Evolutionary conservation across 2,888 invertebrate genomes (phyloP).

Genomic region (Xestia rhomboidea): DNA sequence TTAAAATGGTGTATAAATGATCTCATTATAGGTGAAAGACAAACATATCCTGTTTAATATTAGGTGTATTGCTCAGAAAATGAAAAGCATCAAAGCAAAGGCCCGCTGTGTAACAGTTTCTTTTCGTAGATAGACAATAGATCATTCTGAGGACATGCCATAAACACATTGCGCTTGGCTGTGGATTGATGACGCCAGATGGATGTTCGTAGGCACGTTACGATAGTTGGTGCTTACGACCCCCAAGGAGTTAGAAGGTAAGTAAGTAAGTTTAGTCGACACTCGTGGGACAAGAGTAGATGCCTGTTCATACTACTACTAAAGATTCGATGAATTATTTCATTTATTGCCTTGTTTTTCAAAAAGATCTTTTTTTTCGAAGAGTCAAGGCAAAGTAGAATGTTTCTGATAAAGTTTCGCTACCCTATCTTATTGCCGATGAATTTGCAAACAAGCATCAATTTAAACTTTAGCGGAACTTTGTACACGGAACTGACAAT

Average conservation of each 20-base stretch:
- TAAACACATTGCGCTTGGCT: constrained; percentile 25
- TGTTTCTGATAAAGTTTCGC: constrained; percentile 27
- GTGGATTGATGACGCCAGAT: constrained; percentile 19
- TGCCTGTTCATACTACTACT: background rate
- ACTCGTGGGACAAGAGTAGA: background rate
- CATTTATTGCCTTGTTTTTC: background rate
- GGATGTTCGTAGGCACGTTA: background rate
- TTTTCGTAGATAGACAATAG: constrained; percentile 10
- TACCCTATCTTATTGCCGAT: constrained; percentile 33
- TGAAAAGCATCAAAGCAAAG: background rate
- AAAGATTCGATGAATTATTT: constrained; percentile 9
- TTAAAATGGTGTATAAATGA: background rate
- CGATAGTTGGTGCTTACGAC: constrained; percentile 18
- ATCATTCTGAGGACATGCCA: constrained; percentile 14
- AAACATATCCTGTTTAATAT: background rate
- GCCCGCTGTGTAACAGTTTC: background rate
- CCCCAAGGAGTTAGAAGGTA: too few relatives aligned
- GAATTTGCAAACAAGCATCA: constrained; percentile 53
- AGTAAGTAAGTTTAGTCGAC: constrained; percentile 9
- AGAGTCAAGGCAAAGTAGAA: constrained; percentile 19
- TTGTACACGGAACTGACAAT: constrained; percentile 37
- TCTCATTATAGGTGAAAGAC: background rate
- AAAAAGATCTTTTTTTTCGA: background rate
- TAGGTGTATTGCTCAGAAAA: background rate
- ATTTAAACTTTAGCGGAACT: constrained; percentile 48